These are phyloP conservation scores for Acipenser oxyrinchus DNA, from an alignment of 2,797 vertebrate genomes.

Conservation along the genomic window DNA sequence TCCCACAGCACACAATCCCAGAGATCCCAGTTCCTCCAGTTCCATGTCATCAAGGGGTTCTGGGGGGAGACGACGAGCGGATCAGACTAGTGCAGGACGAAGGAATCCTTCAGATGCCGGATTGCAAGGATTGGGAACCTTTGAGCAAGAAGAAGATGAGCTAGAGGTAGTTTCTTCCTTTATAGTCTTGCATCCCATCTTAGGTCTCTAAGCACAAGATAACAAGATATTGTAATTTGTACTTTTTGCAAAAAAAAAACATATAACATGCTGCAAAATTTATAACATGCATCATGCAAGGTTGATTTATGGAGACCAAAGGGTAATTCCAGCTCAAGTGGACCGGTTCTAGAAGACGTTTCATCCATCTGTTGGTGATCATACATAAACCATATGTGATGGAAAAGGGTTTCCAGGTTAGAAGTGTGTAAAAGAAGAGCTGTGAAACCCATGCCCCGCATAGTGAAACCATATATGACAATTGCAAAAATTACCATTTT, in stretches of 20 bases:
- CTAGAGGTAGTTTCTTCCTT: constrained; percentile 47
- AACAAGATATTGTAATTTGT: not conserved
- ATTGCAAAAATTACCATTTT: too few species aligned
- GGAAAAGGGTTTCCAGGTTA: too few species aligned
- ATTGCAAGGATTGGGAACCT: constrained; percentile 80
- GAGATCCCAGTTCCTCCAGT: constrained; percentile 84
- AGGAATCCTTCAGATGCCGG: constrained; percentile 77
- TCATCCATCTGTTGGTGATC: too few species aligned
- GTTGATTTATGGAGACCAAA: too few species aligned
- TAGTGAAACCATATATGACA: too few species aligned
- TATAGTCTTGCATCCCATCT: not conserved
- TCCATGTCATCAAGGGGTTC: constrained; percentile 97
- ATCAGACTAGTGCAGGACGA: constrained; percentile 67
- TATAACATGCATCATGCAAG: too few species aligned
- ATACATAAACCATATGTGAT: too few species aligned
- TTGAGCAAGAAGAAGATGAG: constrained; percentile 79
- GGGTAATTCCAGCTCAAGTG: too few species aligned
- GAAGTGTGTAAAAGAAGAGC: too few species aligned
- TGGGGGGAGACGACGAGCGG: constrained; percentile 81
- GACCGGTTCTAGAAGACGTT: too few species aligned
- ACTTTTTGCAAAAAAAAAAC: constrained; percentile 13
- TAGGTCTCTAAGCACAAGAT: not conserved
- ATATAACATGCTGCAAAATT: too few species aligned
- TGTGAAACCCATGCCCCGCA: too few species aligned
- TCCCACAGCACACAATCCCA: constrained; percentile 82